Evolutionary conservation across 2,888 invertebrate species (phyloP).

Genomic region (Ormyrus thymus): DNA sequence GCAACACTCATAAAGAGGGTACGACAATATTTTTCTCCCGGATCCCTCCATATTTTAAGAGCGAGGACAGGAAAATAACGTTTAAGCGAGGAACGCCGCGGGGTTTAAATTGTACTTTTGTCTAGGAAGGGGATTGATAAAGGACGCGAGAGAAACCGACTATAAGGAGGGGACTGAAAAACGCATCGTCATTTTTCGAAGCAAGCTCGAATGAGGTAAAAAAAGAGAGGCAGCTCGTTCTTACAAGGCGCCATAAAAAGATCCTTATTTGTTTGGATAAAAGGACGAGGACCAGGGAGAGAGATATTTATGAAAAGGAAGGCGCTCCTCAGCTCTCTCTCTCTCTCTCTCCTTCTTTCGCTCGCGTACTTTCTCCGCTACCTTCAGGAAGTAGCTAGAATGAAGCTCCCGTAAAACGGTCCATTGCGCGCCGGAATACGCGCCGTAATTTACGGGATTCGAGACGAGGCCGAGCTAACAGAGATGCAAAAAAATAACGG

Average conservation of each 20-base stretch:
- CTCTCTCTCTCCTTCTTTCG: background rate
- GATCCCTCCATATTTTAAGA: constrained; percentile 32
- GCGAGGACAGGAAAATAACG: constrained; percentile 29
- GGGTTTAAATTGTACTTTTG: constrained; percentile 49
- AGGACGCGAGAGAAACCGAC: constrained; percentile 23
- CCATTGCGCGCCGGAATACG: constrained; percentile 53
- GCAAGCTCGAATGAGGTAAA: constrained; percentile 17
- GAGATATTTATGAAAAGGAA: constrained; percentile 32
- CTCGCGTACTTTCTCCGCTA: constrained; percentile 13
- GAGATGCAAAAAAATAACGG: background rate
- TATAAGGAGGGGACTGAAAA: constrained; percentile 36
- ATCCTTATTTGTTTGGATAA: constrained; percentile 53
- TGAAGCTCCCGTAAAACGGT: constrained; percentile 46
- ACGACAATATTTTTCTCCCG: background rate
- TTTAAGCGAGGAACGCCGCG: constrained; percentile 21
- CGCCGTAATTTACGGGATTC: constrained; percentile 51
- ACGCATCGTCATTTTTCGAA: constrained; percentile 52
- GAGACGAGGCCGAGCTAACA: background rate
- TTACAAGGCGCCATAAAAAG: constrained; percentile 36
- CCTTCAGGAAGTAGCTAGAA: constrained; percentile 23
- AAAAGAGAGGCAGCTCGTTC: background rate
- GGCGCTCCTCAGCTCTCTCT: no score
- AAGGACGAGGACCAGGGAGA: constrained; percentile 1
- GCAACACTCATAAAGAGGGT: no score
- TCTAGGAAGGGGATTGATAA: constrained; percentile 41